phyloP scores from a whole-genome alignment of 2,113 vertebrate genomes.

The Caretta caretta region DNA sequence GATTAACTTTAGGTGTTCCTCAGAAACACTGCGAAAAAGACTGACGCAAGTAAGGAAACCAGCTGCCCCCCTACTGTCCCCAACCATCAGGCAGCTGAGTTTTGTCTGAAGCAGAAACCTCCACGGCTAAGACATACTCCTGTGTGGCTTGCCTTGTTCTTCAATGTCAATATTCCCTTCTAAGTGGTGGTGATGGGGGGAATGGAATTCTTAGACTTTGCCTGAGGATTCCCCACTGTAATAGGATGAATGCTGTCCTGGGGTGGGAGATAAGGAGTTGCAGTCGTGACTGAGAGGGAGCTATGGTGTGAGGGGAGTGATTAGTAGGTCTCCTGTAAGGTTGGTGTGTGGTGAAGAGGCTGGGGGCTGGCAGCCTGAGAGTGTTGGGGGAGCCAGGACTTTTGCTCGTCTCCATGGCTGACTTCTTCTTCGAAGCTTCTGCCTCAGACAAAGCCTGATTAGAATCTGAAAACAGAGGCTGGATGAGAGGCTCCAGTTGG shows the following conservation, averaged over 20 bases:
- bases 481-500: accelerated
- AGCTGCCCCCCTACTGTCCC: neutral
- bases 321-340: neutral
- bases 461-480: neutral
- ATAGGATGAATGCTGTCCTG: neutral
- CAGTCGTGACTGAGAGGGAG: neutral
- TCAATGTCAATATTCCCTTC: neutral
- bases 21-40: constrained; percentile 81
- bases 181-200: neutral
- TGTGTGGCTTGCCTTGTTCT: neutral
- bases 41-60: neutral
- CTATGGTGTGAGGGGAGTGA: neutral
- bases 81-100: neutral
- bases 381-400: neutral
- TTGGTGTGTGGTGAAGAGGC: neutral
- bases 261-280: neutral
- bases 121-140: neutral
- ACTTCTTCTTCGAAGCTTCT: neutral
- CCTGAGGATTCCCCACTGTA: neutral
- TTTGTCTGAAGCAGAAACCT: neutral
- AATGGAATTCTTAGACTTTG: neutral
- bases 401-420: neutral
- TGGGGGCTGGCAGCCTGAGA: neutral
- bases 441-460: neutral
- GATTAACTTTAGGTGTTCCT: constrained; percentile 91